Evolutionary conservation across 2,797 vertebrate genomes (phyloP), one percentile per base, ranked within the genome.

Genomic region (Myoxocephalus aenaeus): DNA sequence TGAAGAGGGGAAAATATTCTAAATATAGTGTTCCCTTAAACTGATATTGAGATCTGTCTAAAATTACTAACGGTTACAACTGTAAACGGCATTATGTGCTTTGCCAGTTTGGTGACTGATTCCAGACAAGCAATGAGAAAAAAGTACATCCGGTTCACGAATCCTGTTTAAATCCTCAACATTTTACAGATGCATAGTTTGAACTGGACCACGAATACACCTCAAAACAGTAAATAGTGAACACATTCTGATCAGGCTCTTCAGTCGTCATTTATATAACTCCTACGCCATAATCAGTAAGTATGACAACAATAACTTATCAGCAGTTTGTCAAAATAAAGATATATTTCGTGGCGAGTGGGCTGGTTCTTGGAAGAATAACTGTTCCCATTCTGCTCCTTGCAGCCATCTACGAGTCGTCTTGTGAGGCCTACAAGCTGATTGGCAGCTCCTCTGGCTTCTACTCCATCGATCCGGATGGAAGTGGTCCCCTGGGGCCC

Each of bases 341-440:
- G 32, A 71, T 54, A 17, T 62, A 62, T 44, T 68, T 46, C 42
- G 27, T 79, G 18, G 15, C 58, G 65, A 2, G 79, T 75, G 77
- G 70, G 74, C 29, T 54, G 62, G 54, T 38, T 57, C 73, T 51
- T 53, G 51, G 27, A 73, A 53, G 44, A 77, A 32, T 73, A 54
- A 77, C 56, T 81, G 57, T 78, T 53, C 58, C 27, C 51, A 0
- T 63, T 84, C 46, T 77, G 63, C 68, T 65, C 59, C 75, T 74
- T 68, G 11, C 90, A 96, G 96, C 96, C 51, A 86, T 96, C 70
- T 95, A 95, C 51, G 95, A 96, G 89, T 84, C 93, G 0, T 96
- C 96, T 9, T 96, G 96, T 13, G 96, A 96, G 86, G 94, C 95
- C 50, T 96, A 96, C 91, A 94, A 93, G 83, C 93, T 96, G 85